Evolutionary conservation across 2,797 vertebrate species (phyloP), one percentile per base, ranked within the genome.

Genomic region (Anguilla obscura): DNA sequence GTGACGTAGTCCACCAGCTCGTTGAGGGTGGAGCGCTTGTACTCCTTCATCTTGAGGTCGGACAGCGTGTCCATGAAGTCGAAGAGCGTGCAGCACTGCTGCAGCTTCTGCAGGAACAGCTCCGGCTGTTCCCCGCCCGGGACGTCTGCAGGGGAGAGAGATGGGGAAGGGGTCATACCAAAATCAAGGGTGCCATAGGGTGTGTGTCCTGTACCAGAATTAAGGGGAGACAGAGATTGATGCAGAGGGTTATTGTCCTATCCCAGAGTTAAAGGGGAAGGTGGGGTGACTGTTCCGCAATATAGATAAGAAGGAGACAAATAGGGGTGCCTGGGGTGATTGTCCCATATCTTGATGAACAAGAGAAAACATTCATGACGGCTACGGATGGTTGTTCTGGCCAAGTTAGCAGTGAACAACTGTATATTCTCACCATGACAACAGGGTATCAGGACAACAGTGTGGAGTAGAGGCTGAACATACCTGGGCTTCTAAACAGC

Each of bases 21-120:
- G 92, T 98, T 99, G 96, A 99, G 98, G 92, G 98, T 99, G 95
- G 98, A 99, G 94, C 98, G 98, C 94, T 99, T 99, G 96, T 99
- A 99, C 96, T 99, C 98, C 97, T 99, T 99, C 98, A 99, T 99
- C 97, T 99, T 99, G 96, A 99, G 98, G 96, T 99, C 98, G 88
- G 98, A 98, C 96, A 99, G 97, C 89, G 98, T 99, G 97, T 99
- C 98, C 98, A 99, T 99, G 96, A 99, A 99, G 97, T 99, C 98
- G 95, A 99, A 99, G 96, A 99, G 96, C 89, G 99, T 98, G 96
- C 98, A 99, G 96, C 98, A 99, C 98, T 99, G 98, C 95, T 99
- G 98, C 95, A 99, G 97, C 97, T 99, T 99, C 97, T 99, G 99
- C 96, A 99, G 97, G 97, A 99, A 99, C 96, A 99, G 97, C 96